Conservation (phyloP, 1,140 invertebrate species). For the Tenebrio molitor region DNA sequence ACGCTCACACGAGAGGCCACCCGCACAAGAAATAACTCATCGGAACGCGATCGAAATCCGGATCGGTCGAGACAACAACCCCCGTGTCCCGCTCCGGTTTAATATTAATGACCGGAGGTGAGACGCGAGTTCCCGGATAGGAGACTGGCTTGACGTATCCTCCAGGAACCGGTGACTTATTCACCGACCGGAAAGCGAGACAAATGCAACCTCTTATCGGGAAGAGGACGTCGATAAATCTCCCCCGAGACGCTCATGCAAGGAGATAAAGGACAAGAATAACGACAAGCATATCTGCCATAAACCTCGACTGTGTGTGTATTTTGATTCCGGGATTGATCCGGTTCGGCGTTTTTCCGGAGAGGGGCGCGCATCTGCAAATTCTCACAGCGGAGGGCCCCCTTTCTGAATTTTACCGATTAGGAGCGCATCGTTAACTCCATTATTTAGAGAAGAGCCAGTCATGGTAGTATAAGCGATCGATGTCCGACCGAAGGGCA, state of each 20-base stretch:
- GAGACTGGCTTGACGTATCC: neutral
- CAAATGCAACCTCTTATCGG: neutral
- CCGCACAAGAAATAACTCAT: slow-evolving; percentile 9
- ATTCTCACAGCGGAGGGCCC: neutral
- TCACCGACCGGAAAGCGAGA: neutral
- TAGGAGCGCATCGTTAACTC: neutral
- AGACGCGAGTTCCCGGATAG: no score
- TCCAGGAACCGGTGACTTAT: neutral
- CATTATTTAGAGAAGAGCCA: neutral
- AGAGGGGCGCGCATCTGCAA: neutral
- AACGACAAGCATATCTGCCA: slow-evolving; percentile 3
- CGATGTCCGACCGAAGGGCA: neutral
- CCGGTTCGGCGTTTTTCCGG: neutral
- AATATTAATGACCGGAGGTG: slow-evolving; percentile 11
- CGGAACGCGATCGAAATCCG: slow-evolving; percentile 17
- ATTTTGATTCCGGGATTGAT: neutral
- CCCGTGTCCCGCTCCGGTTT: neutral
- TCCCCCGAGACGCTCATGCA: neutral
- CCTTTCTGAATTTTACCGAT: neutral
- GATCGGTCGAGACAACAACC: neutral
- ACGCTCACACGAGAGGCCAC: slow-evolving; percentile 7
- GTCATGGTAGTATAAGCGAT: neutral
- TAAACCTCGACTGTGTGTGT: neutral
- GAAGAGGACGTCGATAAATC: neutral
- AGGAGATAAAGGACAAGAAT: neutral